Conservation (phyloP, 2,888 invertebrate genomes). For the Netelia melanura region DNA sequence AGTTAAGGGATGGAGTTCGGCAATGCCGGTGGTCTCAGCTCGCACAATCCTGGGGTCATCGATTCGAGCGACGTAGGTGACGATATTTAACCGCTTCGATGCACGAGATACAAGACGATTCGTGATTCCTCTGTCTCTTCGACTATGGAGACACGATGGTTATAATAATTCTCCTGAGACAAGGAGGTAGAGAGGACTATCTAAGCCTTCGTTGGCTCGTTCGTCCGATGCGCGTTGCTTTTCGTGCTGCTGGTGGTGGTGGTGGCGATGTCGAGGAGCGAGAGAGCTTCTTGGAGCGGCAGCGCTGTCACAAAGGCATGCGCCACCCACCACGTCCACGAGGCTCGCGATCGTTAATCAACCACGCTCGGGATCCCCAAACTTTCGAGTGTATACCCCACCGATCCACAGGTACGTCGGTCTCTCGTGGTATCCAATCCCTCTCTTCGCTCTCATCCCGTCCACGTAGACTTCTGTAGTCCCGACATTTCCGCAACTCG, state of each 20-base stretch:
- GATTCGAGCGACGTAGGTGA: constrained; percentile 47
- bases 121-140: constrained; percentile 18
- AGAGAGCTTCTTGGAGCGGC: constrained; percentile 76
- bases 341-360: constrained; percentile 84
- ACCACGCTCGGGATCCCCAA: constrained; percentile 82
- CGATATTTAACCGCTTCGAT: constrained; percentile 51
- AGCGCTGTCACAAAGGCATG: constrained; percentile 85
- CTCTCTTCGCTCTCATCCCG: constrained; percentile 70
- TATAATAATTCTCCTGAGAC: constrained; percentile 78
- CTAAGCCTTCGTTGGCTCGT: constrained; percentile 50
- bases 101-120: constrained; percentile 47
- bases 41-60: constrained; percentile 23
- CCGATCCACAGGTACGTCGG: constrained; percentile 81
- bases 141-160: constrained; percentile 65
- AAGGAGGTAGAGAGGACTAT: constrained; percentile 27
- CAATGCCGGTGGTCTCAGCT: constrained; percentile 49
- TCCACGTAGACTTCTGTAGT: constrained; percentile 48
- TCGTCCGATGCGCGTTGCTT: constrained; percentile 51
- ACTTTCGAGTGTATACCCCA: constrained; percentile 79
- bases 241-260: constrained; percentile 62
- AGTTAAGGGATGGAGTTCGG: constrained; percentile 20
- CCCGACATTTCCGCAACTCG: constrained; percentile 47
- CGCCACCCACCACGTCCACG: constrained; percentile 84
- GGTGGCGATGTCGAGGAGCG: constrained; percentile 83
- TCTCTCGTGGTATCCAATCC: constrained; percentile 71